Conservation (phyloP, 2,888 invertebrate species). For the Nymphalis c-album region DNA sequence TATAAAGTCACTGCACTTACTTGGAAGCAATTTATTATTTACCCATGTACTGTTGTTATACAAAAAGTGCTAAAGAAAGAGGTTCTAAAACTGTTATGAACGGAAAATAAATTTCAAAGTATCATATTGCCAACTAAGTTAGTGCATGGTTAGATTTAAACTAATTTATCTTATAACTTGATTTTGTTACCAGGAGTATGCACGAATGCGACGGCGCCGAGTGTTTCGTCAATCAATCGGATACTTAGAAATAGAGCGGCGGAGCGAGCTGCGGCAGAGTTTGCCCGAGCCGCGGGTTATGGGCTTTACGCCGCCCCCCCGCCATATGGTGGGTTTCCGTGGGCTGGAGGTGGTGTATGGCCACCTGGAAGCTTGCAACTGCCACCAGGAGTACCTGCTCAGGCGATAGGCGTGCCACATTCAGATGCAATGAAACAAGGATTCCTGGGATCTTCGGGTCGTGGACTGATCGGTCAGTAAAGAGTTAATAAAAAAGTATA, state of each 20-base stretch:
- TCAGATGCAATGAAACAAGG: slow-evolving; percentile 77
- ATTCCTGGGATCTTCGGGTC: slow-evolving; percentile 62
- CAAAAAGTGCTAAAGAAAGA: slow-evolving; percentile 32
- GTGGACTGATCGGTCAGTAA: slow-evolving; percentile 64
- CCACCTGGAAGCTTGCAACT: slow-evolving; percentile 82
- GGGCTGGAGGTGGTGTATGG: slow-evolving; percentile 78
- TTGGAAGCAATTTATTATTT: slow-evolving; percentile 7
- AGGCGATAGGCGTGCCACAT: slow-evolving; percentile 70
- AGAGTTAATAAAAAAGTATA: too few relatives aligned
- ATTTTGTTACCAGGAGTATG: slow-evolving; percentile 88
- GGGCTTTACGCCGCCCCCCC: slow-evolving; percentile 91
- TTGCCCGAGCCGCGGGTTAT: slow-evolving; percentile 95
- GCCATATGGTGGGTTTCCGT: slow-evolving; percentile 82
- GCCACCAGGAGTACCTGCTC: slow-evolving; percentile 72
- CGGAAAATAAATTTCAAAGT: too few relatives aligned
- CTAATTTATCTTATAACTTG: not conserved
- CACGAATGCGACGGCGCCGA: slow-evolving; percentile 96
- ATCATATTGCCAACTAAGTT: too few relatives aligned
- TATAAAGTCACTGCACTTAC: slow-evolving; percentile 16
- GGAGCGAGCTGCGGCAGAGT: slow-evolving; percentile 97
- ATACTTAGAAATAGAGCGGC: slow-evolving; percentile 97
- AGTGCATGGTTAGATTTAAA: too few relatives aligned
- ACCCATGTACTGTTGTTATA: slow-evolving; percentile 36
- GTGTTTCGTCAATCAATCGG: slow-evolving; percentile 97
- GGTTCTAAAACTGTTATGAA: too few relatives aligned